A percentile compares a stretch with the other conserved stretches of the same genome.
Conservation (phyloP, 1,140 invertebrate species). For the Nilaparvata lugens region DNA sequence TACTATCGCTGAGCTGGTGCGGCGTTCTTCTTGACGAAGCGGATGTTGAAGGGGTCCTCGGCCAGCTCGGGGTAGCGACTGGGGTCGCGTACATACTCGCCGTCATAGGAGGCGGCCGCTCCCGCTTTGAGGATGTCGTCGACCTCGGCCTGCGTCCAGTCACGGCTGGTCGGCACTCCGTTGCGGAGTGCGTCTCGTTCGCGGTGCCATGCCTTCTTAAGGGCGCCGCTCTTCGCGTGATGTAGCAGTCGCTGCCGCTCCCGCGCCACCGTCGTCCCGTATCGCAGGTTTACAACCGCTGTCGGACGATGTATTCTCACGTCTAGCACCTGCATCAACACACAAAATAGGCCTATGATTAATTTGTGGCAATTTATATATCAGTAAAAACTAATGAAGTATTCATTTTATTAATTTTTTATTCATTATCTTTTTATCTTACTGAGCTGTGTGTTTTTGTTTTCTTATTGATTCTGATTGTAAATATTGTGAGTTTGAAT, state of each 20-base stretch:
- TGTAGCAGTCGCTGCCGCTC: conserved; percentile 80
- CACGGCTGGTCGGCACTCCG: conserved; percentile 61
- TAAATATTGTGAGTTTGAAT: too few relatives aligned
- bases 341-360: neutral
- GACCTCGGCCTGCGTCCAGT: conserved; percentile 57
- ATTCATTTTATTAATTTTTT: too few relatives aligned
- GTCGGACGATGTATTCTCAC: conserved; percentile 77
- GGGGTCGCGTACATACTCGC: conserved; percentile 83
- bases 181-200: conserved; percentile 74
- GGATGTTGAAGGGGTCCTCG: conserved; percentile 91
- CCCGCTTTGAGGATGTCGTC: conserved; percentile 82
- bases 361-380: neutral
- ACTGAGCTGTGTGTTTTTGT: too few relatives aligned
- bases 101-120: conserved; percentile 73
- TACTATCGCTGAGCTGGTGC: conserved; percentile 21
- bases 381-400: neutral
- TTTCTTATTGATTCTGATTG: too few relatives aligned
- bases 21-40: conserved; percentile 64
- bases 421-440: too few relatives aligned
- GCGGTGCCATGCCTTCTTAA: conserved; percentile 83
- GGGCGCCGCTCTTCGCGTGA: conserved; percentile 75
- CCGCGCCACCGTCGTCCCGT: conserved; percentile 80
- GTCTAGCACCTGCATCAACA: conserved; percentile 46
- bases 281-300: conserved; percentile 73
- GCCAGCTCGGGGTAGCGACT: conserved; percentile 82